Conservation (phyloP, 1,140 invertebrate genomes). For the Euglossa dilemma region DNA sequence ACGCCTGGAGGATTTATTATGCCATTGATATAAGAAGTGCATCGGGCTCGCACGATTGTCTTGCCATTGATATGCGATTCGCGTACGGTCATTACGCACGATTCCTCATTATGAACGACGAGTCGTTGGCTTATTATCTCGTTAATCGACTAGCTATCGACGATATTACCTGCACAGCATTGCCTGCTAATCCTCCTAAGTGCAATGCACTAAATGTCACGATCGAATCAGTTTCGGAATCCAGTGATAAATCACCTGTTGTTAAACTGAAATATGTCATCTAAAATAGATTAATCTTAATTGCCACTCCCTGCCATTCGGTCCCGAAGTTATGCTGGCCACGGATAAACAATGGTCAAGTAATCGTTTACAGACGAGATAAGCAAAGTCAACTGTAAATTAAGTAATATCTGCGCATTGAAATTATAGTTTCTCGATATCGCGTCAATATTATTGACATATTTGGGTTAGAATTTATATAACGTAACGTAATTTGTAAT, state of each 20-base stretch:
- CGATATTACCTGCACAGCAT: background rate
- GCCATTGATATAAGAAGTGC: background rate
- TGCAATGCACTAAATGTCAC: background rate
- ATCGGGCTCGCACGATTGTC: conserved; percentile 1
- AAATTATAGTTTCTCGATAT: no score
- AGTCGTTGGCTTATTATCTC: conserved; percentile 54
- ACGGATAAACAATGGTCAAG: no score
- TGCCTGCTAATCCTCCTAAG: background rate
- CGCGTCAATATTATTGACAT: no score
- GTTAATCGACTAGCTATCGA: conserved; percentile 37
- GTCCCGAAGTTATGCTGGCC: background rate
- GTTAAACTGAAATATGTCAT: conserved; percentile 11
- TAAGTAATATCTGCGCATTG: no score
- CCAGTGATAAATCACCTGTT: conserved; percentile 20
- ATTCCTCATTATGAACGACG: conserved; percentile 50
- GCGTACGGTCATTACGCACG: conserved; percentile 43
- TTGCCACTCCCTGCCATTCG: background rate
- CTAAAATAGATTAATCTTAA: background rate
- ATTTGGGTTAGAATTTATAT: no score
- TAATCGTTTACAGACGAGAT: no score
- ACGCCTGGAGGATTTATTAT: conserved; percentile 31
- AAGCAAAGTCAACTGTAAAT: no score
- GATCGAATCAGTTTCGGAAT: conserved; percentile 17
- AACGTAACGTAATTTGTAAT: no score
- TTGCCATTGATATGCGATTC: conserved; percentile 29